phyloP scores from a whole-genome alignment of 2,113 vertebrate species.

The Hydropotes inermis region DNA sequence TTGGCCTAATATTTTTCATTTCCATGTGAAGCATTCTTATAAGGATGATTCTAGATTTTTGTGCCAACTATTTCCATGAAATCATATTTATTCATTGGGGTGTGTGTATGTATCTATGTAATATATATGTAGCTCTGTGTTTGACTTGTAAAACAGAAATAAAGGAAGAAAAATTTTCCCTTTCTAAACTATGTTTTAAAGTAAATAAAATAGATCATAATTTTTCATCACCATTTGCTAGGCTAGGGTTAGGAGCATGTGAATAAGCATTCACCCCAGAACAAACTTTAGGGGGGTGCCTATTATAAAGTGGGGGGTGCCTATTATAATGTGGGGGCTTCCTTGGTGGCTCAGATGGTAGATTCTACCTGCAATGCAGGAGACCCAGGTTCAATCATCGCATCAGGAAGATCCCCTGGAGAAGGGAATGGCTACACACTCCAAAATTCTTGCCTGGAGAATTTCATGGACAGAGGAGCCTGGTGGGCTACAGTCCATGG shows the following conservation, averaged over 20 bases:
- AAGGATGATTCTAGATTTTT: neutral
- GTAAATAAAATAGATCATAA: neutral
- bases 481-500: neutral
- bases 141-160: neutral
- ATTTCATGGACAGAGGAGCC: neutral
- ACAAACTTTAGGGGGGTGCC: neutral
- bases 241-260: neutral
- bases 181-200: neutral
- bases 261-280: neutral
- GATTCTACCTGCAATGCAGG: neutral
- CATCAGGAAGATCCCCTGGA: neutral
- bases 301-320: neutral
- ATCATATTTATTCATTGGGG: neutral
- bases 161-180: neutral
- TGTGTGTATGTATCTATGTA: neutral
- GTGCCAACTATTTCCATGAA: neutral
- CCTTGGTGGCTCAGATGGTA: neutral
- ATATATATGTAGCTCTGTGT: neutral
- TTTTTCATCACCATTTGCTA: neutral
- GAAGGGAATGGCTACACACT: neutral
- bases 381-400: rapidly evolving
- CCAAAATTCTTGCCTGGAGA: neutral
- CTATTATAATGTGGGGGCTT: neutral
- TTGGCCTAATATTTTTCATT: neutral
- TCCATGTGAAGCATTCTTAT: neutral